Base-by-base conservation (phyloP, 2,888 invertebrate species). In the Lycia hirtaria region DNA sequence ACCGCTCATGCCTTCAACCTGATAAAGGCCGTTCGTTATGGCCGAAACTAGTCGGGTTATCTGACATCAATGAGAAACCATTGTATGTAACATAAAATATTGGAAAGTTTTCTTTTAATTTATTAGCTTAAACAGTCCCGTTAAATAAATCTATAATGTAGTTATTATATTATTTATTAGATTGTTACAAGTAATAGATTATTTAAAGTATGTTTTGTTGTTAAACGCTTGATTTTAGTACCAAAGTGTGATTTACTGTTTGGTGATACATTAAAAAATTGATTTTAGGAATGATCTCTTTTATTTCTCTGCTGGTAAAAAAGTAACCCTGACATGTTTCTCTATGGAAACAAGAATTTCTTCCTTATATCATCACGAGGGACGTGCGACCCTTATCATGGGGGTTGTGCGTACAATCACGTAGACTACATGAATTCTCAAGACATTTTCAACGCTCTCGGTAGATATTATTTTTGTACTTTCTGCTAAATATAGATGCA, bases 161-260 rank as follows among this genome's bases (percentile, higher is more conserved):
- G 28, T 28, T 6, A 10, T 26, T 28, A 7, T 14, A 2, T 30
- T 43, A 9, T 20, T 33, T 32, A 45, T 32, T 12, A 33, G 22
- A 47, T 35, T 15, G 45, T 47, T 47, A 12, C 15, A 26, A 37
- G 35, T n/a, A n/a, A 47, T 47, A 76, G 75, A 77, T 74, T 73
- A 72, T 80, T 80, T 81, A 41, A 38, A 53, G 75, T 69, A 67
- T 65, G 67, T 78, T 80, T 82, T 75, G 70, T 71, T 63, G 76
- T 78, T 81, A 78, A 68, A 67, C 65, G 35, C 20, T 28, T 77
- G 56, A n/a, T 77, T 84, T 87, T 84, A 80, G 72, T 83, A 83
- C 83, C 78, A 83, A 82, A 83, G 80, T 77, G 83, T 80, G 73
- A 75, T 75, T 78, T 84, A 82, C 77, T 78, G 68, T 76, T 81